Conservation (phyloP, 1,140 invertebrate genomes). For the Drosophila navojoa region DNA sequence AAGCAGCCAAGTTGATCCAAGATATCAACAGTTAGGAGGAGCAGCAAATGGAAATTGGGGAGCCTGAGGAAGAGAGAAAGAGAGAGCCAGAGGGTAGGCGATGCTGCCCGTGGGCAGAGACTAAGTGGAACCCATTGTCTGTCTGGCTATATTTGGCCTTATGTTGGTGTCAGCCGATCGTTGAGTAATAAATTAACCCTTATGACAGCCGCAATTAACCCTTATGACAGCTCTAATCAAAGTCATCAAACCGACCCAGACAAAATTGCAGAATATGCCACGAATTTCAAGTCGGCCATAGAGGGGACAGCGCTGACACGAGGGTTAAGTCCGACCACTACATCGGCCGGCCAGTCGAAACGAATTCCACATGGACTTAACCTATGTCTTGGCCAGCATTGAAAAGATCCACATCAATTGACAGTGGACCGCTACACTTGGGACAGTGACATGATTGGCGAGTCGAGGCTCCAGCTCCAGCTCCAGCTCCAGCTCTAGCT, state of each 20-base stretch:
- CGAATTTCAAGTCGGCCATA: too few species aligned
- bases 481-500: not conserved
- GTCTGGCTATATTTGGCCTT: constrained; percentile 24
- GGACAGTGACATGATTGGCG: constrained; percentile 76
- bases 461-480: constrained; percentile 54
- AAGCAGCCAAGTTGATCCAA: constrained; percentile 43
- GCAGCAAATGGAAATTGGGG: not conserved
- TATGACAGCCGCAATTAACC: constrained; percentile 32
- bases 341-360: not conserved
- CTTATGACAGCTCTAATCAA: constrained; percentile 6
- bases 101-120: constrained; percentile 25
- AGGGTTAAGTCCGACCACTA: not conserved
- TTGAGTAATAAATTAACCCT: constrained; percentile 24
- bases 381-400: constrained; percentile 3
- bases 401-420: constrained; percentile 53
- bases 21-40: constrained; percentile 42
- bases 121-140: constrained; percentile 57
- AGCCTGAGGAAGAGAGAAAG: not conserved
- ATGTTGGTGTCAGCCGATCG: not conserved
- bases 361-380: constrained; percentile 24
- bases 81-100: not conserved
- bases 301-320: not conserved
- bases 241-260: not conserved
- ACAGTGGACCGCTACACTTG: constrained; percentile 65
- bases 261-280: not conserved